Base-by-base conservation (phyloP, 2,113 vertebrate species). In the Apaloderma vittatum region DNA sequence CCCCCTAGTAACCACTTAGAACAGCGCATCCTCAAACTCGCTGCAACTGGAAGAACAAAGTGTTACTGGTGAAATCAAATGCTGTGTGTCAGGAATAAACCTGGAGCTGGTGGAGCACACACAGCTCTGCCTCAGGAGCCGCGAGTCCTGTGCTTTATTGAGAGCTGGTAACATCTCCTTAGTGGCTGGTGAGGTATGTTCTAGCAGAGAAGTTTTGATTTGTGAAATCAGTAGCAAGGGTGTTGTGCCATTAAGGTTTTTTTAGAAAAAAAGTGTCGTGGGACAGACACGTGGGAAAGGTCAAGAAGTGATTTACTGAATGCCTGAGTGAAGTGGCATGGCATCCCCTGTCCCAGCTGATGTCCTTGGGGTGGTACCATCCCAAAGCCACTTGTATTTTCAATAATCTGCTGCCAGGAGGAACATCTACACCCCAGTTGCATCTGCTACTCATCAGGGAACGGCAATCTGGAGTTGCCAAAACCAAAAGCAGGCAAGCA, bases 61-160 rank as follows among this genome's bases (percentile, higher is more conserved):
- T 8, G 8, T n/a, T 45, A 34, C 54, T 49, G 49, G 68, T 32
- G 34, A 61, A 54, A 24, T 0, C 4, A 30, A 63, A 0, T 21
- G 16, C 18, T 17, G 0, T 8, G 22, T 12, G 27, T 27, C 8
- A 4, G 54, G 36, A 70, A 55, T 21, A 65, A 32, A 61, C 20
- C 34, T 11, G 23, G 49, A 70, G 59, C 20, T 67, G 48, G 23
- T 11, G 29, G 48, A 81, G 24, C 2, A 13, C 76, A 21, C 6
- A 2, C 12, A 30, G 3, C 26, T 32, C 34, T 13, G 8, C 32
- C 26, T 21, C 45, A 19, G 59, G 32, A 34, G 8, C 3, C 43
- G 17, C 49, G 32, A 37, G 23, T 5, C 18, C 19, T 14, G 34
- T 6, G 54, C 4, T 87, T 49, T 32, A 48, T 27, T 54, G 48